Percentiles rank a stretch among this genome's conserved stretches.
These are phyloP conservation scores for Tetragonisca angustula DNA, from an alignment of 2,888 invertebrate genomes.

Conservation along the genomic window DNA sequence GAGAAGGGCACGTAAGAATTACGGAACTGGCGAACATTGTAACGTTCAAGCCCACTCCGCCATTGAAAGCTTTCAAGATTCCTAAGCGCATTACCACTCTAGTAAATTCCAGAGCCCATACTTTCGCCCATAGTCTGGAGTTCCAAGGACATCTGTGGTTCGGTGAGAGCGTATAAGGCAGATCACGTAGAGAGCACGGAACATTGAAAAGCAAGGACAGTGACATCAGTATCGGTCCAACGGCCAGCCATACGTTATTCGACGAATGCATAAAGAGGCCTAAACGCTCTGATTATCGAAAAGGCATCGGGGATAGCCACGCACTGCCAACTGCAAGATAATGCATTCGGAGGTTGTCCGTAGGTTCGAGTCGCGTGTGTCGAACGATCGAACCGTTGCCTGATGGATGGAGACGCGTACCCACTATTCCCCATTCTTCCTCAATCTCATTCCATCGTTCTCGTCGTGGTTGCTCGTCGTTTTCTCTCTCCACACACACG, in stretches of 20 bases:
- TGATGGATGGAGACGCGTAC: constrained; percentile 83
- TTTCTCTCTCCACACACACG: constrained; percentile 37
- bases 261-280: constrained; percentile 57
- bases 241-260: constrained; percentile 54
- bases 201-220: constrained; percentile 43
- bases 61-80: not conserved
- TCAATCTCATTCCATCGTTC: constrained; percentile 74
- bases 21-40: not conserved
- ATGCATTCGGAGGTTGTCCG: constrained; percentile 79
- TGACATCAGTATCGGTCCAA: constrained; percentile 55
- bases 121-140: constrained; percentile 14
- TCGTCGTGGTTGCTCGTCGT: constrained; percentile 52
- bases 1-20: not conserved
- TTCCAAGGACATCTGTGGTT: not conserved
- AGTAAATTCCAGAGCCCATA: constrained; percentile 1
- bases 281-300: constrained; percentile 60
- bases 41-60: not conserved
- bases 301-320: constrained; percentile 57
- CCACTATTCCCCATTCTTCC: constrained; percentile 78
- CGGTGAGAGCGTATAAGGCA: constrained; percentile 38
- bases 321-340: constrained; percentile 70
- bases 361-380: constrained; percentile 78
- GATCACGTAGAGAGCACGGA: not conserved
- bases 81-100: not conserved
- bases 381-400: constrained; percentile 78